Conservation (phyloP, 1,140 invertebrate species). For the Manduca sexta region DNA sequence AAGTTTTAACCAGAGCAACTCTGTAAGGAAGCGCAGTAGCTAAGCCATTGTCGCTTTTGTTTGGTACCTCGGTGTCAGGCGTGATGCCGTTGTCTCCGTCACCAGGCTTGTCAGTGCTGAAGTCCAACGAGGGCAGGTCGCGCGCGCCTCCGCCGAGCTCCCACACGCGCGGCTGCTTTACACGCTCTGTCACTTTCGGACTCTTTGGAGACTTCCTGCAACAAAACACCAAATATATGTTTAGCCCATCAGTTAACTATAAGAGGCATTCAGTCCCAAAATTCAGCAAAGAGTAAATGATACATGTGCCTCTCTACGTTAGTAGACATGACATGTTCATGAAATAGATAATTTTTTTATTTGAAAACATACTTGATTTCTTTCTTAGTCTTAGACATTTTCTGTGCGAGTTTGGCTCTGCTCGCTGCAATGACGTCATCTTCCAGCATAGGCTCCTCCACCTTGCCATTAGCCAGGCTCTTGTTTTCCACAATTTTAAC, state of each 20-base stretch:
- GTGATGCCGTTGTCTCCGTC: constrained; percentile 75
- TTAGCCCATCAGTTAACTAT: too few species aligned
- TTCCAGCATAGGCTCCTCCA: constrained; percentile 63
- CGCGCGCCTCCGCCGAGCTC: constrained; percentile 86
- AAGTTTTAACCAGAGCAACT: too few species aligned
- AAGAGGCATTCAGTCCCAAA: too few species aligned
- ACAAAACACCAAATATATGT: not conserved
- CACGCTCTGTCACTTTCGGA: constrained; percentile 76
- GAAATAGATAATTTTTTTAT: too few species aligned
- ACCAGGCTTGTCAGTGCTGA: constrained; percentile 85
- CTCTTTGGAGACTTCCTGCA: constrained; percentile 76
- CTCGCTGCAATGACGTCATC: constrained; percentile 80
- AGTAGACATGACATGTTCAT: too few species aligned
- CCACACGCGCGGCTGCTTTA: constrained; percentile 94
- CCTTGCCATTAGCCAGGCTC: constrained; percentile 56
- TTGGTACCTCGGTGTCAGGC: constrained; percentile 80
- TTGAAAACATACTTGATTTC: constrained; percentile 72
- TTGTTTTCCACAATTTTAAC: constrained; percentile 76
- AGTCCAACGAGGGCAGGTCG: constrained; percentile 88
- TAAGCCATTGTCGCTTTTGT: too few species aligned
- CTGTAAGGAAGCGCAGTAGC: too few species aligned
- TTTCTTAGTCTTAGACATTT: constrained; percentile 78
- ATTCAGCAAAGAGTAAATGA: too few species aligned
- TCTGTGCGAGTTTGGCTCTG: constrained; percentile 81
- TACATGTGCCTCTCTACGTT: too few species aligned